Conservation (phyloP, 2,797 vertebrate genomes). For the Nannoperca australis region DNA sequence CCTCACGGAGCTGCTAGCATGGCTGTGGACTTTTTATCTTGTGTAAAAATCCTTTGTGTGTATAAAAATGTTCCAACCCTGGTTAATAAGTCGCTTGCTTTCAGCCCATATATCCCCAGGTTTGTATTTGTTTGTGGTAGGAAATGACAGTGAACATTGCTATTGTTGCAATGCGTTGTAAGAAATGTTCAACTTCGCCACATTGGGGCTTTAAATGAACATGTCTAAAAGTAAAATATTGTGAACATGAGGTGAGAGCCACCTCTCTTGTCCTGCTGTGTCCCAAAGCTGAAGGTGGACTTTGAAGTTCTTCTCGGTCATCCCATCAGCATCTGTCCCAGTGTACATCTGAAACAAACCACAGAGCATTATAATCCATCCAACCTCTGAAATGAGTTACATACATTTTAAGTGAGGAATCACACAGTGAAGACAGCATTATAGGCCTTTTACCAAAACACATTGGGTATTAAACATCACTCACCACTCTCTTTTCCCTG, state of each 20-base stretch:
- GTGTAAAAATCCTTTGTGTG: background rate
- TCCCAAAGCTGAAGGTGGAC: slow-evolving; percentile 98
- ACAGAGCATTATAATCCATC: background rate
- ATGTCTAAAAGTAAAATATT: background rate
- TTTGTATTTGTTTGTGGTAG: background rate
- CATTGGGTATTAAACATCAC: slow-evolving; percentile 49
- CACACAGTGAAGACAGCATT: background rate
- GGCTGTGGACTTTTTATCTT: too few relatives aligned
- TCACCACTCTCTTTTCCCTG: slow-evolving; percentile 96
- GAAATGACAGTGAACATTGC: too few relatives aligned
- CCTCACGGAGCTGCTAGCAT: background rate
- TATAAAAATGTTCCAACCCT: background rate
- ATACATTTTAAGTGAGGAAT: background rate
- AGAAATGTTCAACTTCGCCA: background rate
- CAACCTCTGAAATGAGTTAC: background rate
- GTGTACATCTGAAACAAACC: slow-evolving; percentile 86
- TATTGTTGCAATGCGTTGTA: background rate
- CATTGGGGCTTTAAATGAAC: background rate
- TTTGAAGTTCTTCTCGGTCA: slow-evolving; percentile 88
- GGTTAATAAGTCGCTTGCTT: background rate
- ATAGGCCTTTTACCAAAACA: background rate
- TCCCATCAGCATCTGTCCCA: slow-evolving; percentile 87
- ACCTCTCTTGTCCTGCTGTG: slow-evolving; percentile 97
- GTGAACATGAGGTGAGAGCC: slow-evolving; percentile 1
- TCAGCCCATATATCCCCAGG: background rate